A percentile compares a stretch with the other conserved stretches of the same genome.
Conservation (phyloP, 2,113 vertebrate genomes). For the Micronycteris hirsuta region DNA sequence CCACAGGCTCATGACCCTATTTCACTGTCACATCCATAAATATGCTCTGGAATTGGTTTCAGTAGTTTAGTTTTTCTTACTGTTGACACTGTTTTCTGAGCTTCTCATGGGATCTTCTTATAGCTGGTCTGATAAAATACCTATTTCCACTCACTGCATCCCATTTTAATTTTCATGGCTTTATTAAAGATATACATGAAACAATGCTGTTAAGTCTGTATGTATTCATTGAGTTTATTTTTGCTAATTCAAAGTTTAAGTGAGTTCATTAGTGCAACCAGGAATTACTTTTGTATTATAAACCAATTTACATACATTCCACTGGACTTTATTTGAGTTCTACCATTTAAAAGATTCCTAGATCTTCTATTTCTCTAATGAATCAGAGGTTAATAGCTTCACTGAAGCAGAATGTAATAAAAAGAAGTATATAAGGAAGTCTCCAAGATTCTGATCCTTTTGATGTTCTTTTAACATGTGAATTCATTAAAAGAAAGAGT, state of each 20-base stretch:
- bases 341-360: neutral
- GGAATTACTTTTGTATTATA: conserved; percentile 1
- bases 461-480: neutral
- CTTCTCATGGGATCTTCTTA: neutral
- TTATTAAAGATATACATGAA: neutral
- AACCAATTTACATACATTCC: neutral
- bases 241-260: conserved; percentile 33
- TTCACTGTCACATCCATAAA: neutral
- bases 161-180: conserved; percentile 48
- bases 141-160: conserved; percentile 21
- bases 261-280: neutral
- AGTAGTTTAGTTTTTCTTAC: conserved; percentile 27
- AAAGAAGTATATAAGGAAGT: neutral
- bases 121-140: conserved; percentile 17
- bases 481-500: conserved; percentile 3
- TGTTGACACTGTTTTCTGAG: conserved; percentile 25
- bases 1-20: neutral
- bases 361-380: neutral
- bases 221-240: conserved; percentile 17
- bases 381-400: conserved; percentile 27
- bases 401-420: neutral
- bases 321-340: neutral
- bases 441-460: neutral
- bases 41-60: conserved; percentile 29
- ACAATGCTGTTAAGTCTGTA: conserved; percentile 18